These are phyloP conservation scores for Solenopsis fugax DNA, from an alignment of 1,140 invertebrate genomes.

Conservation along the genomic window DNA sequence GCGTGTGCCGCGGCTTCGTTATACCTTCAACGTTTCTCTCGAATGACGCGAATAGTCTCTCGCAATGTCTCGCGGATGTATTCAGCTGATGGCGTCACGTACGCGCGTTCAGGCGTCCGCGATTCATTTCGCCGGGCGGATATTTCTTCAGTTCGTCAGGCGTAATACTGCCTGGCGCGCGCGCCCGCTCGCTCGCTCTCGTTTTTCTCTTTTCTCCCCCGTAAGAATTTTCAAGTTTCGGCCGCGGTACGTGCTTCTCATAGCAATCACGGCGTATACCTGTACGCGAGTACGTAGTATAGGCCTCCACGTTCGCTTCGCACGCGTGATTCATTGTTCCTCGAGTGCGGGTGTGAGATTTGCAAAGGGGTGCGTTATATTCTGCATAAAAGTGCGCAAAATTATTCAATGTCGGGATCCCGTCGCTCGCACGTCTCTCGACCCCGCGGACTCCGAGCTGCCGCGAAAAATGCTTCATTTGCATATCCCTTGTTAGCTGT, in stretches of 20 bases:
- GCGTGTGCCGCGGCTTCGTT: background rate
- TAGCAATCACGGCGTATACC: background rate
- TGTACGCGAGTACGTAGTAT: background rate
- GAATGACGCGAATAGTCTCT: slow-evolving; percentile 28
- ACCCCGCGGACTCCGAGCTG: background rate
- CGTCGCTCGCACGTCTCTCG: background rate
- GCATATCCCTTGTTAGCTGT: slow-evolving; percentile 58
- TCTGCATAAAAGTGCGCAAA: slow-evolving; percentile 52
- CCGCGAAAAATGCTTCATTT: slow-evolving; percentile 58
- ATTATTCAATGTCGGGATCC: slow-evolving; percentile 56
- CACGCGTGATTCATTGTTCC: slow-evolving; percentile 55
- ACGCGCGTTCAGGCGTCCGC: slow-evolving; percentile 17
- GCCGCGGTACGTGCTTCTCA: slow-evolving; percentile 36
- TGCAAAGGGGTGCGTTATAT: slow-evolving; percentile 46
- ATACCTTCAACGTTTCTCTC: background rate
- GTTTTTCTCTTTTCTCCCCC: background rate
- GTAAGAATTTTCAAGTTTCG: slow-evolving; percentile 57
- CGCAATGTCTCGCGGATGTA: background rate
- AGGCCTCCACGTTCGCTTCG: background rate
- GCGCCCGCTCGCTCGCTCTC: background rate
- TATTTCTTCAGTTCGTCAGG: slow-evolving; percentile 49
- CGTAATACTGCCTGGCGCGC: too few species aligned
- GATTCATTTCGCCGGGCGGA: slow-evolving; percentile 49
- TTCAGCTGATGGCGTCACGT: slow-evolving; percentile 25
- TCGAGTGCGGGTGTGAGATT: slow-evolving; percentile 51